Base-by-base conservation (phyloP, 2,113 vertebrate species). In the human region DNA sequence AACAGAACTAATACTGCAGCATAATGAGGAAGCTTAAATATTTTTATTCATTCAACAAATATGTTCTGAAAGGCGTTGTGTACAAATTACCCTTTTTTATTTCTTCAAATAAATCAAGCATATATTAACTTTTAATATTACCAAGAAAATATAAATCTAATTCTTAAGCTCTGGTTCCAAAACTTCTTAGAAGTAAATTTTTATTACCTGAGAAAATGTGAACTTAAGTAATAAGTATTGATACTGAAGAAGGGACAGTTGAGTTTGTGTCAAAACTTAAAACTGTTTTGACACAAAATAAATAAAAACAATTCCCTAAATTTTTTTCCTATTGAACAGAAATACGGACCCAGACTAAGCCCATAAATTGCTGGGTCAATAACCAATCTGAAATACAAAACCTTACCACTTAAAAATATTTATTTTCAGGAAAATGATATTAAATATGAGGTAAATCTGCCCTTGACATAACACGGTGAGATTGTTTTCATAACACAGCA, bases 141-240 rank as follows among this genome's bases (percentile, higher is more conserved):
- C n/a, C 40, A 81, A 70, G 35, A 96, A 95, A 96, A 93, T 81
- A 7, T 9, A 97, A 94, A 86, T 82, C 70, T 81, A 89, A 85
- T 72, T 92, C 43, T 88, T 92, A 93, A 93, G 12, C 6, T 92
- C 75, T 57, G 27, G 75, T 70, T 35, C 55, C 55, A 73, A 97
- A 96, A 87, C 16, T 84, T 89, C 27, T 64, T 66, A 90, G 17
- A 89, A 80, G 55, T 11, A 90, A 92, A 95, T 81, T 40, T 72
- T 78, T 80, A 95, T 38, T 76, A 70, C n/a, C 48, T 94, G 38
- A 97, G 61, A 97, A 96, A 97, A 95, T 92, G 23, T 95, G 20
- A 96, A 93, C 40, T 86, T 52, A 94, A 96, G 90, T 90, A 59
- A 91, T 45, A 94, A 72, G 72, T 23, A 93, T 0, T 72, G 35